These are phyloP conservation scores for Alaudala cheleensis DNA, from an alignment of 2,113 vertebrate genomes.

Conservation along the genomic window DNA sequence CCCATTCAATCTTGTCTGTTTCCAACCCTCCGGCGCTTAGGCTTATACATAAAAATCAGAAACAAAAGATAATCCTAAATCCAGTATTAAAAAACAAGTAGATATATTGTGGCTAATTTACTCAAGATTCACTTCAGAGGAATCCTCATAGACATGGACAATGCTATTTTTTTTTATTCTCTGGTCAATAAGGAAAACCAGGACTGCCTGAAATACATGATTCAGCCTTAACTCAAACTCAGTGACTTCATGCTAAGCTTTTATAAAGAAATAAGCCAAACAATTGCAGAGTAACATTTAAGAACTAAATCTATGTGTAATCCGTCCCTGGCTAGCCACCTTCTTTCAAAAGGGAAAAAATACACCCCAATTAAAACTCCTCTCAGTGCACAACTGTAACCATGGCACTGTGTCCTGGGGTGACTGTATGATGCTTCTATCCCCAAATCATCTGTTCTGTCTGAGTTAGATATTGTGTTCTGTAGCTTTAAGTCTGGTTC, in stretches of 20 bases:
- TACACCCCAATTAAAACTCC: neutral
- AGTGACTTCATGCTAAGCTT: constrained; percentile 10
- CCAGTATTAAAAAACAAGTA: neutral
- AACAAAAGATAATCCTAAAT: constrained; percentile 1
- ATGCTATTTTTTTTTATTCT: neutral
- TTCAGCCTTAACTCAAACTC: neutral
- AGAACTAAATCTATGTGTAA: neutral
- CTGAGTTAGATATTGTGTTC: too few relatives aligned
- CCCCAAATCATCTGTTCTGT: too few relatives aligned
- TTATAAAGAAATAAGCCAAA: constrained; percentile 3
- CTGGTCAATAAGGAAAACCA: neutral
- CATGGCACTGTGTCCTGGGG: too few relatives aligned
- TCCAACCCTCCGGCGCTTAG: neutral
- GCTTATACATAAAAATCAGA: neutral
- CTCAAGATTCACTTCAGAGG: neutral
- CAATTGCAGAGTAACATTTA: neutral
- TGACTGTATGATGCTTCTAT: too few relatives aligned
- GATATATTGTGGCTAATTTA: neutral
- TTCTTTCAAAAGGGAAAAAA: neutral
- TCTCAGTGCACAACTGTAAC: neutral
- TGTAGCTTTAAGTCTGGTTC: too few relatives aligned
- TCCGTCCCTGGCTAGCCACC: neutral
- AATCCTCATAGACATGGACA: neutral
- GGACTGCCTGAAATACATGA: neutral
- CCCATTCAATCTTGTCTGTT: constrained; percentile 22